Conservation (phyloP, 2,797 vertebrate genomes). For the Potorous gilbertii region DNA sequence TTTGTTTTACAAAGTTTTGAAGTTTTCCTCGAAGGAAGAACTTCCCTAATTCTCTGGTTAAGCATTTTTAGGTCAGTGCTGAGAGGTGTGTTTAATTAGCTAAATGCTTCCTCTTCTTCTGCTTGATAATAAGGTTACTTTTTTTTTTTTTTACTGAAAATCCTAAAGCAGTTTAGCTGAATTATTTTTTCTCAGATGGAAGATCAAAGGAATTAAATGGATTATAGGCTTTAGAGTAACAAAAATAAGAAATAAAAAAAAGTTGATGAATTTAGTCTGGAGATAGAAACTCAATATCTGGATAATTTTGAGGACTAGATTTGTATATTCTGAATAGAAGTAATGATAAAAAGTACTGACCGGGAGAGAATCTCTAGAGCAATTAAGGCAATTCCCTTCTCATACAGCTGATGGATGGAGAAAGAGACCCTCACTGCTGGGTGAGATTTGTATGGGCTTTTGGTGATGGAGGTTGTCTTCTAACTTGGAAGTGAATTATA, state of each 20-base stretch:
- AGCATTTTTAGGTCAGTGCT: background rate
- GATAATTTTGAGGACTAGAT: background rate
- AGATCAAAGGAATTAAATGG: background rate
- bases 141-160: background rate
- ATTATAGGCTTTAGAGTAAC: background rate
- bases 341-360: background rate
- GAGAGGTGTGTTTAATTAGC: background rate
- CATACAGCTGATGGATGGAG: background rate
- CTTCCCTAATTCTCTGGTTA: background rate
- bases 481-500: background rate
- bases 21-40: background rate
- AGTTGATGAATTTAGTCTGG: background rate
- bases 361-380: background rate
- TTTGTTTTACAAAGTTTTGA: background rate
- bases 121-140: background rate
- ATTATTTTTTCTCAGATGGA: background rate
- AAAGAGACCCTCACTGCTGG: background rate
- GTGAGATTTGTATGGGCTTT: background rate
- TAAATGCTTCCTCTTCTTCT: background rate
- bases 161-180: background rate
- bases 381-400: background rate
- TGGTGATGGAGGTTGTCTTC: background rate
- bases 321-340: background rate
- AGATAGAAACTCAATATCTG: background rate
- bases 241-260: background rate